These are phyloP conservation scores for Cheilosia variabilis DNA, from an alignment of 2,888 invertebrate species.

Conservation along the genomic window DNA sequence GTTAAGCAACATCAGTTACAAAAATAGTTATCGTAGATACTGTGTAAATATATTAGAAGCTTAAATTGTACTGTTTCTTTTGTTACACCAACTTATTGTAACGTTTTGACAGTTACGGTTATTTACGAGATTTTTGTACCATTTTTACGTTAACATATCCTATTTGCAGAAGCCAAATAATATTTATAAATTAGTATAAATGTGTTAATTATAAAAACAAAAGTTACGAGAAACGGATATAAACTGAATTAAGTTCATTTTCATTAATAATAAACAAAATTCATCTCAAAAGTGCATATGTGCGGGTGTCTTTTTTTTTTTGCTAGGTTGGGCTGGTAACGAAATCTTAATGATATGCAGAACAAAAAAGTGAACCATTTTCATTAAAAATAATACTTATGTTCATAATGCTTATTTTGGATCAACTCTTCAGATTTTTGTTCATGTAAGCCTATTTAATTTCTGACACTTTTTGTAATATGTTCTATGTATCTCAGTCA, in stretches of 20 bases:
- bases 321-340: not conserved
- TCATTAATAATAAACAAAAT: not conserved
- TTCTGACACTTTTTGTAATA: not conserved
- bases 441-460: conserved; percentile 27
- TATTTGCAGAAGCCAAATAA: not conserved
- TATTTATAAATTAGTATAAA: not conserved
- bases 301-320: too few species aligned
- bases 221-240: not conserved
- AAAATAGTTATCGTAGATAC: not conserved
- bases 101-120: not conserved
- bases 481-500: too few species aligned
- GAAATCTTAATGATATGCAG: not conserved
- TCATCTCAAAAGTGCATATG: too few species aligned
- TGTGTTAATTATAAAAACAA: not conserved
- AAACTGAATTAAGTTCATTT: not conserved
- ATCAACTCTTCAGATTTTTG: not conserved
- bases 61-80: not conserved
- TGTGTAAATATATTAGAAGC: not conserved
- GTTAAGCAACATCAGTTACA: not conserved
- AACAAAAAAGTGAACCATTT: not conserved
- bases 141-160: not conserved
- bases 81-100: not conserved
- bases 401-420: not conserved
- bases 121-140: not conserved
- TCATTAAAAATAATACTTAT: not conserved